These are phyloP conservation scores for Epirrhoe alternata DNA, from an alignment of 2,888 invertebrate genomes.

Conservation along the genomic window DNA sequence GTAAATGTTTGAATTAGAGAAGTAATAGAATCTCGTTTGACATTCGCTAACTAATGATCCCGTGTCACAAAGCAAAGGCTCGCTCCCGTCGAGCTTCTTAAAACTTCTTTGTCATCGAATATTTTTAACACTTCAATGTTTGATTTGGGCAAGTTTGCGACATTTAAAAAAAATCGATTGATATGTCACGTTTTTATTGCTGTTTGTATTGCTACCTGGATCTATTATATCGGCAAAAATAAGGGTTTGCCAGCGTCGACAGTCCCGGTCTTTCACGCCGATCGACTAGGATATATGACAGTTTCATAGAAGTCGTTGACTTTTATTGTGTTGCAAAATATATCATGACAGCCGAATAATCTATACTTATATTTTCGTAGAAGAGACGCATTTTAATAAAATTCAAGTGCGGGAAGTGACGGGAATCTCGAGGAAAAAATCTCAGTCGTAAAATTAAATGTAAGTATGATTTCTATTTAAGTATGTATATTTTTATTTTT, in stretches of 20 bases:
- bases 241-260: constrained; percentile 67
- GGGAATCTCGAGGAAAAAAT: not conserved
- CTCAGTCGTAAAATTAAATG: not conserved
- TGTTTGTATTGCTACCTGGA: constrained; percentile 82
- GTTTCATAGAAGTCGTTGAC: constrained; percentile 71
- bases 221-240: constrained; percentile 63
- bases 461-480: not conserved
- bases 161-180: constrained; percentile 77
- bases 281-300: constrained; percentile 64
- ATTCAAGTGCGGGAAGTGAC: no score
- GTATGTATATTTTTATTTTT: no score
- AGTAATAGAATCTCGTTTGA: constrained; percentile 67
- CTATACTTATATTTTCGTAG: constrained; percentile 62
- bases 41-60: constrained; percentile 80
- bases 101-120: constrained; percentile 72
- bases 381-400: constrained; percentile 35
- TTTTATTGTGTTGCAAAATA: constrained; percentile 67
- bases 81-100: constrained; percentile 70
- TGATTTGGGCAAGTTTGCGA: constrained; percentile 82
- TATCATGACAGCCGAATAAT: constrained; percentile 65
- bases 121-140: constrained; percentile 83
- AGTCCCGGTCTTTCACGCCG: constrained; percentile 61
- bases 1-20: constrained; percentile 66
- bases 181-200: constrained; percentile 81
- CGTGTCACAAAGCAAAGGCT: constrained; percentile 65